Percentiles rank a stretch among this genome's conserved stretches.
phyloP scores from a whole-genome alignment of 2,888 invertebrate genomes.

The Flabesymbios commensalis region DNA sequence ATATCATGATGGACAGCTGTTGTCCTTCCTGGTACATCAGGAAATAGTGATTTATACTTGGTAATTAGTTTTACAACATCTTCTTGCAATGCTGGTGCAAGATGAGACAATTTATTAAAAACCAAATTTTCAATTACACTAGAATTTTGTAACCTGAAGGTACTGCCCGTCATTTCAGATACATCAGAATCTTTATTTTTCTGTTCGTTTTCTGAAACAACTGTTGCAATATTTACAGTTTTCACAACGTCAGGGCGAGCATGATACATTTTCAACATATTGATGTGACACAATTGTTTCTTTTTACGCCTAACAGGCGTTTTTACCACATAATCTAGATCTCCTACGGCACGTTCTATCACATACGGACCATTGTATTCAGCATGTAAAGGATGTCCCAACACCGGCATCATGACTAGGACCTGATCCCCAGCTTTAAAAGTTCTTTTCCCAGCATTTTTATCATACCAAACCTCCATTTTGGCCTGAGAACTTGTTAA shows the following conservation, averaged over 20 bases:
- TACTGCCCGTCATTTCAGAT: too few relatives aligned
- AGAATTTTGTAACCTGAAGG: too few relatives aligned
- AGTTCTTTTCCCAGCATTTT: not conserved
- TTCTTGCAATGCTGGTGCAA: too few relatives aligned
- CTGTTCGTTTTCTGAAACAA: too few relatives aligned
- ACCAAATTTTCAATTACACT: too few relatives aligned
- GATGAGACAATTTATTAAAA: too few relatives aligned
- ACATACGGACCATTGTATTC: not conserved
- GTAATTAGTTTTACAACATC: too few relatives aligned
- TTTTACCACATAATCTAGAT: constrained; percentile 2
- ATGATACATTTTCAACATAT: constrained; percentile 7
- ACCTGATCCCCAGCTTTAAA: constrained; percentile 7
- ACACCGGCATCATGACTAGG: not conserved
- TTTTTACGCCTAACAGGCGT: not conserved
- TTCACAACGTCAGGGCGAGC: too few relatives aligned
- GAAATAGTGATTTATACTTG: too few relatives aligned
- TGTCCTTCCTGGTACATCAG: not conserved
- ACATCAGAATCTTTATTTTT: too few relatives aligned
- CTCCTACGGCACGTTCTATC: not conserved
- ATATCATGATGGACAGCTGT: not conserved
- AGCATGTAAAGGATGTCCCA: not conserved
- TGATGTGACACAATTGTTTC: constrained; percentile 1
- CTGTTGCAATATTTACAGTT: too few relatives aligned
- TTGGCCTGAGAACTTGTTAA: not conserved
- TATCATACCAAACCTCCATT: not conserved